Evolutionary conservation across 1,140 invertebrate genomes (phyloP).

Genomic region (Heliothis subflexa): DNA sequence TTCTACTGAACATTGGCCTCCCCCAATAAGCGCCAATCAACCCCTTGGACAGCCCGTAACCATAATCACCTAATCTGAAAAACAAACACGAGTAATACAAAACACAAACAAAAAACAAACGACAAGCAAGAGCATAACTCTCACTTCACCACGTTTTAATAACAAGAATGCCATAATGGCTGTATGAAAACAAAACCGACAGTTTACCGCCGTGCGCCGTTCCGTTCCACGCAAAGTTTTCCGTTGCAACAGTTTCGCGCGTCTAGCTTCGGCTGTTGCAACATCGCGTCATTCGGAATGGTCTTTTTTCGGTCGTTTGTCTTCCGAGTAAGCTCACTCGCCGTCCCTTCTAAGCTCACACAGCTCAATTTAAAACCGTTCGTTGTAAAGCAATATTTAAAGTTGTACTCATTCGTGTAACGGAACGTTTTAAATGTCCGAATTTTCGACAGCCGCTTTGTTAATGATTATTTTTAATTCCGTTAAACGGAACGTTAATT

Average conservation of each 20-base stretch:
- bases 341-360: slow-evolving; percentile 41
- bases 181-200: slow-evolving; percentile 30
- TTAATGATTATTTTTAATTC: slow-evolving; percentile 5
- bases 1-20: too few relatives aligned
- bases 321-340: slow-evolving; percentile 44
- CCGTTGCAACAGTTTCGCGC: slow-evolving; percentile 41
- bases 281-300: slow-evolving; percentile 35
- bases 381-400: slow-evolving; percentile 49
- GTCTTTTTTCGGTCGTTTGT: slow-evolving; percentile 50
- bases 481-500: too few relatives aligned
- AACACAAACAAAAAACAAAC: neutral
- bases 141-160: slow-evolving; percentile 15
- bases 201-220: neutral
- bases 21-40: too few relatives aligned
- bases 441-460: neutral
- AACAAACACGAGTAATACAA: neutral
- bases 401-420: slow-evolving; percentile 32
- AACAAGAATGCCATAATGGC: slow-evolving; percentile 34
- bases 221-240: slow-evolving; percentile 29
- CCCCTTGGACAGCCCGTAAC: too few relatives aligned
- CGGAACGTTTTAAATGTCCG: slow-evolving; percentile 41
- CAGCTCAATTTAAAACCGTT: slow-evolving; percentile 49
- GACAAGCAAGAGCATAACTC: neutral
- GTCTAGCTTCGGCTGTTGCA: slow-evolving; percentile 38
- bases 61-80: too few relatives aligned